Conservation (phyloP, 2,113 vertebrate genomes). For the Lethenteron reissneri region DNA sequence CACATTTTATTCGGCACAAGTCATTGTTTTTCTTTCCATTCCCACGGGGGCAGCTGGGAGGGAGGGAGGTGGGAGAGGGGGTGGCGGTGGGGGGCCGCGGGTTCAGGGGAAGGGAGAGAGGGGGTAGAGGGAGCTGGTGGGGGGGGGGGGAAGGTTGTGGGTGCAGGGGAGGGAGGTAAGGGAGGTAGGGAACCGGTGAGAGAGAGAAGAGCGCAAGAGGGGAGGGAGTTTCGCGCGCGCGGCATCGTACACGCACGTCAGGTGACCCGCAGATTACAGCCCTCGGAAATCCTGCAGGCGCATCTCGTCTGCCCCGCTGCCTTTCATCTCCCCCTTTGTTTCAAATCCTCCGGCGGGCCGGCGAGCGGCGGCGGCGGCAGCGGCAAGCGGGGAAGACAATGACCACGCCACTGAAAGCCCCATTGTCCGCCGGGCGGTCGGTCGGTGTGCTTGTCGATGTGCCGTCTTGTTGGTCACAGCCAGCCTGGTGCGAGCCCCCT, state of each 20-base stretch:
- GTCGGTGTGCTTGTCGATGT: no score
- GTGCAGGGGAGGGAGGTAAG: background rate
- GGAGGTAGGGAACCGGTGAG: background rate
- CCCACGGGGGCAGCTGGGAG: no score
- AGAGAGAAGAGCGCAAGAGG: background rate
- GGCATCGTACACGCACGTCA: background rate
- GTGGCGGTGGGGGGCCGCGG: background rate
- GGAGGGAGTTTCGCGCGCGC: background rate
- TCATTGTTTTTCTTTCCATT: no score
- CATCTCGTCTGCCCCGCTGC: background rate
- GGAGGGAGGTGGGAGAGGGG: no score
- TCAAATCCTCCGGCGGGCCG: no score
- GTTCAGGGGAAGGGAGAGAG: background rate
- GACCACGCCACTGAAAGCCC: no score
- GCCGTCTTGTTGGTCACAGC: no score
- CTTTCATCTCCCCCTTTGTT: conserved; percentile 1
- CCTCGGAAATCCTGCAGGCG: background rate
- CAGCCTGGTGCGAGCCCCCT: no score
- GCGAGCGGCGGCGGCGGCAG: no score
- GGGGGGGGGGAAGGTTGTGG: background rate
- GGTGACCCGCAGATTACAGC: conserved; percentile 4
- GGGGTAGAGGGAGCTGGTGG: background rate
- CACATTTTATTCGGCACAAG: no score
- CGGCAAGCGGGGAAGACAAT: no score
- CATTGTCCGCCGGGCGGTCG: no score